Base-by-base conservation (phyloP, 2,797 vertebrate genomes). In the Micrastur ruficollis region DNA sequence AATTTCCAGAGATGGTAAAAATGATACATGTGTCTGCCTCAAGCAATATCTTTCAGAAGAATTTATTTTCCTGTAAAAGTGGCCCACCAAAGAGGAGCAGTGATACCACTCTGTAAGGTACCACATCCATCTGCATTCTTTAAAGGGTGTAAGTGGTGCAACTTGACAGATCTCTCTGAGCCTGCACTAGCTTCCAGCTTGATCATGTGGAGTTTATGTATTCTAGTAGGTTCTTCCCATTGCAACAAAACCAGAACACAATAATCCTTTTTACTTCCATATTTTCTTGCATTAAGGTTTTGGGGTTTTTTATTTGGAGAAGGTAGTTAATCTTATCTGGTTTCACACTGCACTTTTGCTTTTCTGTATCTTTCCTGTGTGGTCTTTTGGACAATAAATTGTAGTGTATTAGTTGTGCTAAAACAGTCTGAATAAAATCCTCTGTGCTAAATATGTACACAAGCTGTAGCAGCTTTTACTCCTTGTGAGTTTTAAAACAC, bases 71-170 rank as follows among this genome's bases (percentile, higher is more conserved):
- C 4, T 71, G 1, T 55, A 14, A 38, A 87, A 78, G 2, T n/a
- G 4, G 75, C 17, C 26, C 31, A 59, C 1, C 0, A 80, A 71
- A 80, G 52, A 85, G 34, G 36, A 81, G 9, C 42, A 70, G 13
- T 50, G 31, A 25, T 49, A 53, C 18, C 13, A 12, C 20, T 62
- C 34, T 34, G 10, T 70, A 83, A 83, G 32, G 46, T 63, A 25
- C 23, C 31, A 14, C 23, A 23, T 46, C 42, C 6, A 10, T 46
- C 42, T 71, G 4, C 0, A 0, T 67, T 83, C 58, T 66, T 65
- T 75, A 62, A 81, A 81, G 32, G 16, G 11, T 8, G 0, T 67
- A 56, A 68, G 11, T 68, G 19, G 20, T 71, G 3, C 40, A 49
- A 0, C 49, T 79, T 81, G 46, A 26, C 38, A 14, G 13, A 62